phyloP scores from a whole-genome alignment of 92 coral and sea anemone species.

The Phenganax subtilis region DNA sequence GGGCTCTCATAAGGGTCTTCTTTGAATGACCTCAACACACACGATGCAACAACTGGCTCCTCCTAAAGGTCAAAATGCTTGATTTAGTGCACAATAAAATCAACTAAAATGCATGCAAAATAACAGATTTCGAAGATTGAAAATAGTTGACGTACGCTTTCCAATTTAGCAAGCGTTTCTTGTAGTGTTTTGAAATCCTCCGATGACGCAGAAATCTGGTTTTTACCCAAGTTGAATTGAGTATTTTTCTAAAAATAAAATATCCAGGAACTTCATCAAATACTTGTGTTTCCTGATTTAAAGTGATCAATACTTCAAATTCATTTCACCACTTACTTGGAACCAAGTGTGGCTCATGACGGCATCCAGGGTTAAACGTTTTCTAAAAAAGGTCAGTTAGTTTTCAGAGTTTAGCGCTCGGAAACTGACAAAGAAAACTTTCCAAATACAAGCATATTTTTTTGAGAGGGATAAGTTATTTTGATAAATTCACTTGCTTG shows the following conservation, averaged over 20 bases:
- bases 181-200: constrained; percentile 15
- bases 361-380: constrained; percentile 52
- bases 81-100: neutral
- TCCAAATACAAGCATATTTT: no score
- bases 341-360: constrained; percentile 53
- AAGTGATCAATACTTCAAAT: neutral
- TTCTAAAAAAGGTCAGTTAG: constrained; percentile 31
- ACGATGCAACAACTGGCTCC: constrained; percentile 83
- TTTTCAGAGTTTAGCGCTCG: no score
- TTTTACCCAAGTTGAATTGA: constrained; percentile 10
- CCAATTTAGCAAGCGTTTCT: constrained; percentile 17
- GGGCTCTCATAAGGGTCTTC: constrained; percentile 90
- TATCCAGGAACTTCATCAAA: no score
- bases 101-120: neutral
- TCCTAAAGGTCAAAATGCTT: constrained; percentile 42
- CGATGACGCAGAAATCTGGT: constrained; percentile 4
- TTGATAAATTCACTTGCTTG: no score
- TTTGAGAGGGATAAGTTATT: no score
- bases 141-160: constrained; percentile 23
- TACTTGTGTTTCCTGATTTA: no score
- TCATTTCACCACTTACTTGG: constrained; percentile 34
- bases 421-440: no score
- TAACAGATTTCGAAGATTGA: neutral
- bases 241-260: constrained; percentile 23
- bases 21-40: constrained; percentile 70